Conservation (phyloP, 1,140 invertebrate species). For the Sitodiplosis mosellana region DNA sequence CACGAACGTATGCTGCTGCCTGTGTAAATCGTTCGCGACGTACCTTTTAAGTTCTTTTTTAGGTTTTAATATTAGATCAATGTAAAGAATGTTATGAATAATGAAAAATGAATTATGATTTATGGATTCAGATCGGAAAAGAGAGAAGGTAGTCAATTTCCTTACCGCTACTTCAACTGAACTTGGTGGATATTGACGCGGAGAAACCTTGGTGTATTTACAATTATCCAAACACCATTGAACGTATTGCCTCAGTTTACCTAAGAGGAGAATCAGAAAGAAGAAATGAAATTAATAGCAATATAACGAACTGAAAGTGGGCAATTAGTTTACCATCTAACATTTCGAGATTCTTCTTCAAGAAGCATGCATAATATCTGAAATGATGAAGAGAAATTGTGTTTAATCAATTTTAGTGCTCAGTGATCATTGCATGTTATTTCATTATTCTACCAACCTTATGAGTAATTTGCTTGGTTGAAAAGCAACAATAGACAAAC, state of each 20-base stretch:
- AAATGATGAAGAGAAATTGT: conserved; percentile 6
- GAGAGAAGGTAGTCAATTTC: too few relatives aligned
- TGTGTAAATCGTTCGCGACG: too few relatives aligned
- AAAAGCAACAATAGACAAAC: conserved; percentile 77
- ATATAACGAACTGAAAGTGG: too few relatives aligned
- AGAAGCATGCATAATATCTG: conserved; percentile 54
- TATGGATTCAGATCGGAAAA: too few relatives aligned
- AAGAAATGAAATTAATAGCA: too few relatives aligned
- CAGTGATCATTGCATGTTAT: neutral
- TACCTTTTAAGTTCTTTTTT: too few relatives aligned
- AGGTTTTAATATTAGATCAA: too few relatives aligned
- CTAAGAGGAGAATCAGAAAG: too few relatives aligned
- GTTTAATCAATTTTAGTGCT: too few relatives aligned
- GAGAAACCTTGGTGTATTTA: conserved; percentile 63
- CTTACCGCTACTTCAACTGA: conserved; percentile 81
- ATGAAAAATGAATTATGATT: too few relatives aligned
- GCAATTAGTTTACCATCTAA: conserved; percentile 37
- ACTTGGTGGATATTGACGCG: conserved; percentile 69
- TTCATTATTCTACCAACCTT: conserved; percentile 29
- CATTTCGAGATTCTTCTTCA: conserved; percentile 39
- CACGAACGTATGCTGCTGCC: neutral
- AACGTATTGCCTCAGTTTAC: conserved; percentile 64
- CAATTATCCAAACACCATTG: conserved; percentile 90
- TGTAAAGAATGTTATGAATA: too few relatives aligned
- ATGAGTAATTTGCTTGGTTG: conserved; percentile 72